Conservation (phyloP, 1,140 invertebrate genomes). For the Brachionus rubens region DNA sequence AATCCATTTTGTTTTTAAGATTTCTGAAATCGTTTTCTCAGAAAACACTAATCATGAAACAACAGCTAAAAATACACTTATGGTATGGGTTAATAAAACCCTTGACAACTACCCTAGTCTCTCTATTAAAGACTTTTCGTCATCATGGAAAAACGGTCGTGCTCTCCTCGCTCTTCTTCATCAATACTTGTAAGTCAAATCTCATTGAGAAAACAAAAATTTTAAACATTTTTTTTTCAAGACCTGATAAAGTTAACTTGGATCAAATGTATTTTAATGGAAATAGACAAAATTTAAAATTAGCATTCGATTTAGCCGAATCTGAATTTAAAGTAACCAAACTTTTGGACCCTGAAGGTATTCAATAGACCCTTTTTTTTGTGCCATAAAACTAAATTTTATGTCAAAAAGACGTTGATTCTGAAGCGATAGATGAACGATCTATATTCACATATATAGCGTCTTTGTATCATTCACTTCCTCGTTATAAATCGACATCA, state of each 20-base stretch:
- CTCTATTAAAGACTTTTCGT: constrained; percentile 87
- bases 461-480: constrained; percentile 95
- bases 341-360: constrained; percentile 93
- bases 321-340: constrained; percentile 94
- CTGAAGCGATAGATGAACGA: constrained; percentile 95
- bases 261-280: constrained; percentile 69
- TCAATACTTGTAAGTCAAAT: constrained; percentile 83
- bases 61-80: constrained; percentile 13
- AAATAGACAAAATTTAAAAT: constrained; percentile 85
- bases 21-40: constrained; percentile 15
- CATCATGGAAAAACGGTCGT: constrained; percentile 92
- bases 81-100: constrained; percentile 36
- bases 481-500: constrained; percentile 31
- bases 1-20: not conserved
- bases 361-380: not conserved
- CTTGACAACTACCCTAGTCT: constrained; percentile 87
- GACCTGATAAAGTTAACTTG: constrained; percentile 69
- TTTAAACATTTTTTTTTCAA: not conserved
- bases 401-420: constrained; percentile 77
- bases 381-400: not conserved
- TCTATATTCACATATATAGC: constrained; percentile 99
- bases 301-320: constrained; percentile 91
- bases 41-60: not conserved
- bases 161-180: constrained; percentile 98
- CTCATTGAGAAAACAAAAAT: too few relatives aligned